Percentiles rank a stretch among this genome's conserved stretches.
phyloP scores from a whole-genome alignment of 1,140 invertebrate genomes.

The Aphis gossypii region DNA sequence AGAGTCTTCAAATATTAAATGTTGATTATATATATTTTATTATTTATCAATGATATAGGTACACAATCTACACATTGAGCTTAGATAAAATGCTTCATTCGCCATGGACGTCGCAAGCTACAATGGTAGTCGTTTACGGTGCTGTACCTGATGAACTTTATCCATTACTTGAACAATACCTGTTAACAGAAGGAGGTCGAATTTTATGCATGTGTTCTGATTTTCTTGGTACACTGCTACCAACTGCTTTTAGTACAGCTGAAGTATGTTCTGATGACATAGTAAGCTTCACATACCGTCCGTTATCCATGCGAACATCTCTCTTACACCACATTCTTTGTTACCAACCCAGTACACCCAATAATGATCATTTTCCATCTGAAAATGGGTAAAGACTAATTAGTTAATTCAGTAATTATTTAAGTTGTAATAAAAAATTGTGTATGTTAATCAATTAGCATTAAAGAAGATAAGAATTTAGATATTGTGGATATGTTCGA shows the following conservation, averaged over 20 bases:
- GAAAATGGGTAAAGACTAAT: constrained; percentile 64
- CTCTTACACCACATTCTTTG: constrained; percentile 88
- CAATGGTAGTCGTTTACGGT: constrained; percentile 80
- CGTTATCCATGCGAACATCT: constrained; percentile 79
- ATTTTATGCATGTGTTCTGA: constrained; percentile 86
- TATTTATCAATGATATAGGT: constrained; percentile 67
- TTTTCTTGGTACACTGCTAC: constrained; percentile 77
- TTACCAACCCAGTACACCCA: constrained; percentile 80
- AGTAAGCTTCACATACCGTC: constrained; percentile 81
- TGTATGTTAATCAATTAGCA: not conserved
- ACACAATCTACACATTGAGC: constrained; percentile 77
- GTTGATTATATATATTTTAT: not conserved
- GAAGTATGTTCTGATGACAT: constrained; percentile 83
- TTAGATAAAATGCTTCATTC: constrained; percentile 69
- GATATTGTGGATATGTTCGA: constrained; percentile 66
- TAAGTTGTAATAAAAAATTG: not conserved
- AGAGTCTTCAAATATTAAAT: not conserved
- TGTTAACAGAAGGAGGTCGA: constrained; percentile 74
- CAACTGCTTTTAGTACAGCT: constrained; percentile 77
- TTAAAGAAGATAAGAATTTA: constrained; percentile 60
- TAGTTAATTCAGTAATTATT: not conserved
- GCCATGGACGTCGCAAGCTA: constrained; percentile 76
- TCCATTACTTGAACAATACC: constrained; percentile 74
- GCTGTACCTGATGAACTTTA: constrained; percentile 73
- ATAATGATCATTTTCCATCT: constrained; percentile 74